These are phyloP conservation scores for Oxycera nigricornis DNA, from an alignment of 2,888 invertebrate species.

Conservation along the genomic window DNA sequence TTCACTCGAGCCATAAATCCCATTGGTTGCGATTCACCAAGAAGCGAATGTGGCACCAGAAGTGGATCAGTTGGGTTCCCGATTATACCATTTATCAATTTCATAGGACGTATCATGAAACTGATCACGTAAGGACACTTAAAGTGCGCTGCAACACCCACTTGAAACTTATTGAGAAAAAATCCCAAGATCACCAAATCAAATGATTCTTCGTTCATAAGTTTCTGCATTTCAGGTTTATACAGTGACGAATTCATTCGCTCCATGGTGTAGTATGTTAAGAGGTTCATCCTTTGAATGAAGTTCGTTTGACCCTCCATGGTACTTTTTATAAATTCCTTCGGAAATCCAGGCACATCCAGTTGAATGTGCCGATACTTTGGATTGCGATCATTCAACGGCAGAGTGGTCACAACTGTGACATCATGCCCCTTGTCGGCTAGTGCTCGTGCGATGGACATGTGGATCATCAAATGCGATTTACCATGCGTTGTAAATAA, in stretches of 20 bases:
- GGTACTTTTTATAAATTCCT: neutral
- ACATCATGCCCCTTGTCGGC: slow-evolving; percentile 58
- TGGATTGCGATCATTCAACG: slow-evolving; percentile 47
- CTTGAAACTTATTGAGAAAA: slow-evolving; percentile 23
- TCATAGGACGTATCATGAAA: neutral
- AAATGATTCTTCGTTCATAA: slow-evolving; percentile 41
- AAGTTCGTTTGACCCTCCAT: neutral
- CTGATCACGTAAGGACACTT: slow-evolving; percentile 43
- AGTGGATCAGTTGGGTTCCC: slow-evolving; percentile 23
- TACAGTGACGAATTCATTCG: neutral
- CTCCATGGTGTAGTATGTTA: neutral
- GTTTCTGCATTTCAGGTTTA: slow-evolving; percentile 25
- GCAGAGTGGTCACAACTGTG: slow-evolving; percentile 55
- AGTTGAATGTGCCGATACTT: slow-evolving; percentile 19
- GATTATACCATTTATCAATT: neutral
- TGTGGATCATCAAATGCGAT: slow-evolving; percentile 59
- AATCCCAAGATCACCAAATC: slow-evolving; percentile 42
- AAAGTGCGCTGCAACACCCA: slow-evolving; percentile 46
- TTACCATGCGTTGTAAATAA: slow-evolving; percentile 57
- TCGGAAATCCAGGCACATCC: neutral
- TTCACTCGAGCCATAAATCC: slow-evolving; percentile 23
- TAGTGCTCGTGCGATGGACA: slow-evolving; percentile 54
- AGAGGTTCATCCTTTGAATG: neutral
- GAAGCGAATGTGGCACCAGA: slow-evolving; percentile 4
- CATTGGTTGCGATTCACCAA: slow-evolving; percentile 11